Base-by-base conservation (phyloP, 2,888 invertebrate genomes). In the Cremastinae sp. region DNA sequence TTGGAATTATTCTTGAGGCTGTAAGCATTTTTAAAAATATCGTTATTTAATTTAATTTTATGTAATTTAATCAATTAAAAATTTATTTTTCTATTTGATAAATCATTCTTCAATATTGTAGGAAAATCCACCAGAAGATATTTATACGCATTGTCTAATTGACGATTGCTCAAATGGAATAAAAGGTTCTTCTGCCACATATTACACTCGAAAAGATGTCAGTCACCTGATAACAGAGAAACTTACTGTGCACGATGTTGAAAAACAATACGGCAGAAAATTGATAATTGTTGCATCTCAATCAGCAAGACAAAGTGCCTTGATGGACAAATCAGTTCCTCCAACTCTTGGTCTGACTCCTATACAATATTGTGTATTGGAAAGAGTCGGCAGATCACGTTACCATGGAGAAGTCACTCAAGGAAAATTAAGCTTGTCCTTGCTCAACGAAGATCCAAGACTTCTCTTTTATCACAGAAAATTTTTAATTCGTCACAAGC, bases 251-350 rank as follows among this genome's bases (percentile, higher is more conserved):
- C 85, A 90, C 1, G 91, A 93, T 41, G 91, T 91, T 2, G 82
- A 88, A 22, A 83, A 91, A 77, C 90, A 85, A 90, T 93, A 89
- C 84, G 93, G 93, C 0, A 91, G 92, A 72, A 91, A 88, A 76
- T 90, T 96, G 41, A 93, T 95, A 0, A 90, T 96, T 39, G 96
- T 96, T 1, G 96, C 94, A 10, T 91, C 91, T 59, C 95, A 95
- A 85, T 85, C 89, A 28, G 84, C 92, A 14, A 91, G 96, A 35
- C 91, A 91, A 71, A 86, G 88, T 68, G 91, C 93, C 0, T 85
- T 96, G 41, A 90, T 93, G 55, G 92, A 92, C 8, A 89, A 90
- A 0, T 87, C 91, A 73, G 88, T 91, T 1, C 90, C 90, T 79
- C 90, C 91, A 18, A 85, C 85, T n/a, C 84, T 91, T 0, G 91